Evolutionary conservation across 2,113 vertebrate genomes (phyloP).

Genomic region (Rattus rattus): DNA sequence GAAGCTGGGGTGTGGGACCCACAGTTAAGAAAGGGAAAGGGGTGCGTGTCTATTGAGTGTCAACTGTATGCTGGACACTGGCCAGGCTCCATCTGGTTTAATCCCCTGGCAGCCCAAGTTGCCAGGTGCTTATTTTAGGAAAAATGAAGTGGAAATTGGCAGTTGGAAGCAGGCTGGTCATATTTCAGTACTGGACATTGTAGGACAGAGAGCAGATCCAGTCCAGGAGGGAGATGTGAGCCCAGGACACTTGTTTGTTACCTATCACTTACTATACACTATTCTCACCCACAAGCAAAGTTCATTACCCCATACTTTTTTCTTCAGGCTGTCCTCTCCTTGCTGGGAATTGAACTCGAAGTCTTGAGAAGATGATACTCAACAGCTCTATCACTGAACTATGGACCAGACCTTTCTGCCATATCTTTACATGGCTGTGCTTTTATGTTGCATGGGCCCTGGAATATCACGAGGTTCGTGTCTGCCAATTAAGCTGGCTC

Average conservation of each 20-base stretch:
- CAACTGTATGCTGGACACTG: fast-evolving
- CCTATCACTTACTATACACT: fast-evolving
- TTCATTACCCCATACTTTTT: not conserved
- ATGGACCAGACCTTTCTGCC: not conserved
- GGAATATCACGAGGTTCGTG: not conserved
- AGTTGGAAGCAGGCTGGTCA: not conserved
- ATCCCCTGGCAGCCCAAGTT: not conserved
- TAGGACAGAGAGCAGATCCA: fast-evolving
- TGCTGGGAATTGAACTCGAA: not conserved
- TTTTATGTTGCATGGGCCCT: not conserved
- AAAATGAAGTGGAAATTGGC: not conserved
- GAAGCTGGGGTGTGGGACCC: not conserved
- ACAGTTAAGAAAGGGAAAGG: fast-evolving
- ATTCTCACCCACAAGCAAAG: not conserved
- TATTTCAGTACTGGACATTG: fast-evolving
- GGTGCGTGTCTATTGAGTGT: fast-evolving
- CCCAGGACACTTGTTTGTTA: fast-evolving
- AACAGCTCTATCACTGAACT: not conserved
- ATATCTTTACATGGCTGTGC: not conserved
- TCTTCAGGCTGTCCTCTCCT: not conserved
- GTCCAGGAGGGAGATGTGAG: fast-evolving
- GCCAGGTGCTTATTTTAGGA: not conserved
- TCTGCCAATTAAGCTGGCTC: not conserved
- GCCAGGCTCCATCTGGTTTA: not conserved
- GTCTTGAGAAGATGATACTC: not conserved